Conservation (phyloP, 2,113 vertebrate species). For the Setophaga coronata region DNA sequence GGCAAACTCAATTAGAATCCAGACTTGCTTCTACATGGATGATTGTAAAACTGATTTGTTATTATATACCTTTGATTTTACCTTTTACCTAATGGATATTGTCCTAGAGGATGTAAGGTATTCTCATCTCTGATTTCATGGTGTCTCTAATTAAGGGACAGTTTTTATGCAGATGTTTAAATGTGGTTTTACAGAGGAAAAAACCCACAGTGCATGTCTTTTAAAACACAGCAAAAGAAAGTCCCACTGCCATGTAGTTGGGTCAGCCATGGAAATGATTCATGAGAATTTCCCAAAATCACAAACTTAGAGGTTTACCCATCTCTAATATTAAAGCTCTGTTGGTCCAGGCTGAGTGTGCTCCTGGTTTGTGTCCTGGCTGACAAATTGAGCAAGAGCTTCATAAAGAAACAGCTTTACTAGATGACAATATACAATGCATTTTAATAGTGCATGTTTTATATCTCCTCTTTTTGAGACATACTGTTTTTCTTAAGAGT, state of each 20-base stretch:
- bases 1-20: background rate
- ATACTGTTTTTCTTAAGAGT: background rate
- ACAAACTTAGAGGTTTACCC: background rate
- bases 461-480: background rate
- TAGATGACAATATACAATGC: background rate
- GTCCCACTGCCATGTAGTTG: background rate
- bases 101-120: background rate
- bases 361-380: background rate
- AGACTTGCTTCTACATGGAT: background rate
- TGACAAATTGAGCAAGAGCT: background rate
- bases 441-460: background rate
- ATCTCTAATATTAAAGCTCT: background rate
- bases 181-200: background rate
- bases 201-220: fast-evolving
- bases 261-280: background rate
- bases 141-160: background rate
- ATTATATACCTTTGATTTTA: background rate
- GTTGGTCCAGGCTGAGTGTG: background rate
- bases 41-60: background rate
- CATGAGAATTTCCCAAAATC: background rate
- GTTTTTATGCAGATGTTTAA: background rate
- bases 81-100: background rate
- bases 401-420: background rate
- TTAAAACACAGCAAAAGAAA: background rate
- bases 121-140: background rate